A percentile compares a stretch with the other conserved stretches of the same genome.
These are phyloP conservation scores for Aviceda subcristata DNA, from an alignment of 2,113 vertebrate species.

Conservation along the genomic window DNA sequence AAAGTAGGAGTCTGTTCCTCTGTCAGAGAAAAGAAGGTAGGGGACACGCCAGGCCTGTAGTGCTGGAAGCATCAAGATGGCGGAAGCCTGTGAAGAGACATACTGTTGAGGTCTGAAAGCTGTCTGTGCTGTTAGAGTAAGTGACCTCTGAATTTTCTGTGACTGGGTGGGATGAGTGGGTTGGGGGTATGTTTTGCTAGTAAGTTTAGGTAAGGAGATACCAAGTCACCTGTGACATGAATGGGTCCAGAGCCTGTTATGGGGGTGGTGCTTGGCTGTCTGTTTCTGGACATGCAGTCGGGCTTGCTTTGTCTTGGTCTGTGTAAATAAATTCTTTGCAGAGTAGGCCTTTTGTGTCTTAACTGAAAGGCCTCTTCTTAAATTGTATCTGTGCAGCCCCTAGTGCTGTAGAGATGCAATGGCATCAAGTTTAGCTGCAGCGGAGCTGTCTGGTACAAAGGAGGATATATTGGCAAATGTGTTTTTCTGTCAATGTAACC, in stretches of 20 bases:
- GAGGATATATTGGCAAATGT: neutral
- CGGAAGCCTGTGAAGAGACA: neutral
- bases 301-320: neutral
- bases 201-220: neutral
- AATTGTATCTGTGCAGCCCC: neutral
- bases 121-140: neutral
- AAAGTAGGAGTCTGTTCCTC: neutral
- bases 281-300: neutral
- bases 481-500: neutral
- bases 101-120: neutral
- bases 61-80: neutral
- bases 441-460: rapidly evolving
- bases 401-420: neutral
- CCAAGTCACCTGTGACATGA: neutral
- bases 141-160: neutral
- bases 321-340: neutral
- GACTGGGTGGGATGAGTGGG: rapidly evolving
- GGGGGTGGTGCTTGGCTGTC: neutral
- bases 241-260: neutral
- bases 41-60: neutral
- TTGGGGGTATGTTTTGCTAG: neutral
- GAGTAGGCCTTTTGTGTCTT: neutral
- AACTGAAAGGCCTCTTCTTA: neutral
- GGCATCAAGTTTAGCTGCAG: neutral
- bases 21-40: neutral